Evolutionary conservation across 2,888 invertebrate species (phyloP).

Genomic region (Drosophila nr. perissopoda): DNA sequence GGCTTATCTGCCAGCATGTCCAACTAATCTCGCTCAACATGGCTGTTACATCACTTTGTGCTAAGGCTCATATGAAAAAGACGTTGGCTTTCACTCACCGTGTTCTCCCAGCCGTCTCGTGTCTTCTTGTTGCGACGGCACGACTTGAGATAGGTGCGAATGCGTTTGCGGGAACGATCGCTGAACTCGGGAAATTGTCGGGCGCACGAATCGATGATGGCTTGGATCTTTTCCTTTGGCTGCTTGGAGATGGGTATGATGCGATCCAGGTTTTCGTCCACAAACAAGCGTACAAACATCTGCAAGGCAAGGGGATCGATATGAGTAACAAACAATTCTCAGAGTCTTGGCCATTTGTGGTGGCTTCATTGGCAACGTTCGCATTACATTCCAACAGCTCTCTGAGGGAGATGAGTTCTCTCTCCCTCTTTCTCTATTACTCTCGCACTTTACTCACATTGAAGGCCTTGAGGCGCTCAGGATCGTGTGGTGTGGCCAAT

Average conservation of each 20-base stretch:
- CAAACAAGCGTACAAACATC: slow-evolving; percentile 99
- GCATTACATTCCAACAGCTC: slow-evolving; percentile 66
- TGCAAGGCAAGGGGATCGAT: slow-evolving; percentile 84
- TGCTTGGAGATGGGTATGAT: slow-evolving; percentile 99
- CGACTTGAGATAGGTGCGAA: slow-evolving; percentile 97
- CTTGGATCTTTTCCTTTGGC: slow-evolving; percentile 98
- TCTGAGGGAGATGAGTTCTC: slow-evolving; percentile 12
- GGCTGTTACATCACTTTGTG: background rate
- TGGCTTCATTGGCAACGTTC: slow-evolving; percentile 75
- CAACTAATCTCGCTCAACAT: background rate
- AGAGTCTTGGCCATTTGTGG: background rate
- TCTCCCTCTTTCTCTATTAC: slow-evolving; percentile 31
- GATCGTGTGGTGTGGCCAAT: slow-evolving; percentile 89
- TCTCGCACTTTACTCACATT: slow-evolving; percentile 89
- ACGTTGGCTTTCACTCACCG: slow-evolving; percentile 87
- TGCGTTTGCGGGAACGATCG: slow-evolving; percentile 96
- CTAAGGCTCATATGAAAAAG: background rate
- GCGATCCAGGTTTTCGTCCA: slow-evolving; percentile 97
- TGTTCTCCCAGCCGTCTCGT: slow-evolving; percentile 95
- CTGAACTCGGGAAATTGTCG: slow-evolving; percentile 98
- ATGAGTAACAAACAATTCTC: background rate
- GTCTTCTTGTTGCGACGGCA: slow-evolving; percentile 97
- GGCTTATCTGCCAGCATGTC: background rate
- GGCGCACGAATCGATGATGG: slow-evolving; percentile 98
- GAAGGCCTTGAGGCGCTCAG: slow-evolving; percentile 97